Percentiles rank a stretch among this genome's conserved stretches.
phyloP scores from a whole-genome alignment of 2,113 vertebrate species.

The human region DNA sequence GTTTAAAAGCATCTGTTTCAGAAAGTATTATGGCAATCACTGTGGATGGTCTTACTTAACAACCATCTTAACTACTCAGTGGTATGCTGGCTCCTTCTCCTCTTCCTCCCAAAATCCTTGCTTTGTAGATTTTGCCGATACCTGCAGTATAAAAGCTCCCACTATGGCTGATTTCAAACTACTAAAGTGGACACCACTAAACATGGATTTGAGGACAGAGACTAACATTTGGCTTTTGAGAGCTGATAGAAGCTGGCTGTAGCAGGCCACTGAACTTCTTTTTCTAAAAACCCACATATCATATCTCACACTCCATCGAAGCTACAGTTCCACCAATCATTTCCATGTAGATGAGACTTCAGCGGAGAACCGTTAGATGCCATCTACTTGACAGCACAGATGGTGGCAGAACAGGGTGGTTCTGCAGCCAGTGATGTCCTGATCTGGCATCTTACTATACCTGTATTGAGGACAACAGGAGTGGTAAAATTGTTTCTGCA shows the following conservation, averaged over 20 bases:
- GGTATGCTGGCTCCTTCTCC: not conserved
- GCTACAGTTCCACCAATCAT: not conserved
- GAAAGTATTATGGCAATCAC: not conserved
- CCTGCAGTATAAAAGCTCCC: not conserved
- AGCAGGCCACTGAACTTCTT: not conserved
- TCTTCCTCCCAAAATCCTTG: not conserved
- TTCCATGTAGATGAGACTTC: not conserved
- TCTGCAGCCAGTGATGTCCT: not conserved
- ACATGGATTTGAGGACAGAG: not conserved
- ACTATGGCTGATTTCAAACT: not conserved
- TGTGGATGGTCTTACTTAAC: not conserved
- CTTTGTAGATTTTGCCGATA: not conserved
- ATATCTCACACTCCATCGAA: not conserved
- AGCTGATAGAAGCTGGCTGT: not conserved
- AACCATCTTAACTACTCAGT: not conserved
- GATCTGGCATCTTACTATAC: not conserved
- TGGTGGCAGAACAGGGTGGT: not conserved
- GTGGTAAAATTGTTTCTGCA: not conserved
- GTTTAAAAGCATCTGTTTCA: not conserved
- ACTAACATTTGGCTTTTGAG: not conserved
- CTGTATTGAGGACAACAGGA: not conserved
- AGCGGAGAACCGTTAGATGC: not conserved
- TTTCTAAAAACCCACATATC: not conserved
- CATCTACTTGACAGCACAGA: not conserved
- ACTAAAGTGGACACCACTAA: not conserved